Conservation (phyloP, 2,113 vertebrate genomes). For the Gorsachius goisagi region DNA sequence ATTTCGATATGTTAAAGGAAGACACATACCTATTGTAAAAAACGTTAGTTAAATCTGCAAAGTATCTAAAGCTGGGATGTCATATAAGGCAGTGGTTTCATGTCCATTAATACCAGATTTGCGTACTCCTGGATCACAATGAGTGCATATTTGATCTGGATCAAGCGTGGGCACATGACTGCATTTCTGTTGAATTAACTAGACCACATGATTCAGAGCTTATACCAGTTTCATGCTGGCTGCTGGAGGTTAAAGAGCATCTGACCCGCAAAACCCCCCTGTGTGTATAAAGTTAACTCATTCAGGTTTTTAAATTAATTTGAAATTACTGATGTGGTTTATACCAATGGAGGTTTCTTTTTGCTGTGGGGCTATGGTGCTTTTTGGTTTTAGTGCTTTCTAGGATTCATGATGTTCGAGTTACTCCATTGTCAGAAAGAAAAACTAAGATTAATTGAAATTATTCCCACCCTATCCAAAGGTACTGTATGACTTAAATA, state of each 20-base stretch:
- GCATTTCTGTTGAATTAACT: not conserved
- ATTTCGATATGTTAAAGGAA: not conserved
- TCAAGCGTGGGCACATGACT: not conserved
- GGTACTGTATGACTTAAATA: not conserved
- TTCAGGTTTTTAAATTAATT: not conserved
- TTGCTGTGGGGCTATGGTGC: not conserved
- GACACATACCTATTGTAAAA: not conserved
- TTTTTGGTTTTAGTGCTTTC: not conserved
- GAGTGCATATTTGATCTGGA: not conserved
- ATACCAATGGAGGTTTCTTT: not conserved
- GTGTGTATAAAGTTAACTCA: not conserved
- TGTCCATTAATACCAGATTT: not conserved
- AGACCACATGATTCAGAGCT: not conserved
- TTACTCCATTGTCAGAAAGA: not conserved
- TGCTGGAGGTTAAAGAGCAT: not conserved
- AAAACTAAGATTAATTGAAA: not conserved
- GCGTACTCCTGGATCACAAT: not conserved
- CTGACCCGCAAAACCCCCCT: not conserved
- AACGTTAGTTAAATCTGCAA: not conserved
- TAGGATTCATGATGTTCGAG: not conserved
- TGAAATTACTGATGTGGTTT: not conserved
- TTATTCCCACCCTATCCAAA: not conserved
- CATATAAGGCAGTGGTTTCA: not conserved
- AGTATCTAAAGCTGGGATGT: not conserved
- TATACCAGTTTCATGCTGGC: not conserved